Evolutionary conservation across 2,888 invertebrate genomes (phyloP).

Genomic region (Ligdia adustata): DNA sequence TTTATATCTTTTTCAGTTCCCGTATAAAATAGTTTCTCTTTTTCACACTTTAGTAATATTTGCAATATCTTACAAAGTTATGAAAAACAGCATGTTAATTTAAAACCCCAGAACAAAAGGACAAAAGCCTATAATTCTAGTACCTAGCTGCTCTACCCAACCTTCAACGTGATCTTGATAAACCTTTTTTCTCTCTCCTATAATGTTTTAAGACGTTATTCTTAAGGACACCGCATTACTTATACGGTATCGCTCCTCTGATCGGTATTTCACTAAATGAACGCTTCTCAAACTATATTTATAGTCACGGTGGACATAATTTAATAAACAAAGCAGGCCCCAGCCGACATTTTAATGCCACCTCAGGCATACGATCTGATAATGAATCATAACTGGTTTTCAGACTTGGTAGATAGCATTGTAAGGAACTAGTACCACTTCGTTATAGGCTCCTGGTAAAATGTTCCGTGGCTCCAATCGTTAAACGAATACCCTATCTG

Average conservation of each 20-base stretch:
- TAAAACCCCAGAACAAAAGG: conserved; percentile 28
- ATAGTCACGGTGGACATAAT: conserved; percentile 80
- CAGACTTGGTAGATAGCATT: conserved; percentile 77
- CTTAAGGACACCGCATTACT: conserved; percentile 72
- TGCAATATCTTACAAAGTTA: conserved; percentile 11
- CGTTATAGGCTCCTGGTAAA: conserved; percentile 77
- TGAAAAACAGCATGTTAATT: conserved; percentile 13
- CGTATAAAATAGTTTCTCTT: no score
- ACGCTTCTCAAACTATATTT: conserved; percentile 74
- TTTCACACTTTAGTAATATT: no score
- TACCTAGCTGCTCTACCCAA: conserved; percentile 36
- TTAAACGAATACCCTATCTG: conserved; percentile 70
- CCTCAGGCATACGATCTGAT: conserved; percentile 80
- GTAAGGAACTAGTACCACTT: conserved; percentile 76
- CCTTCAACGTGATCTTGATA: conserved; percentile 58
- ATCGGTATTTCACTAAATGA: conserved; percentile 82
- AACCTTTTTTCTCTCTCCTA: conserved; percentile 59
- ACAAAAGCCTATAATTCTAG: conserved; percentile 27
- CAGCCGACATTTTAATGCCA: conserved; percentile 69
- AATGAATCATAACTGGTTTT: conserved; percentile 80
- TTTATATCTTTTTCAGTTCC: no score
- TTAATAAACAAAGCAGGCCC: conserved; percentile 82
- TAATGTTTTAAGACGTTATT: conserved; percentile 64
- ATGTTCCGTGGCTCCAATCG: conserved; percentile 62
- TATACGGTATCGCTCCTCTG: conserved; percentile 72